Evolutionary conservation across 2,797 vertebrate genomes (phyloP), one percentile per base, ranked within the genome.

Genomic region (Arrhamphus sclerolepis): DNA sequence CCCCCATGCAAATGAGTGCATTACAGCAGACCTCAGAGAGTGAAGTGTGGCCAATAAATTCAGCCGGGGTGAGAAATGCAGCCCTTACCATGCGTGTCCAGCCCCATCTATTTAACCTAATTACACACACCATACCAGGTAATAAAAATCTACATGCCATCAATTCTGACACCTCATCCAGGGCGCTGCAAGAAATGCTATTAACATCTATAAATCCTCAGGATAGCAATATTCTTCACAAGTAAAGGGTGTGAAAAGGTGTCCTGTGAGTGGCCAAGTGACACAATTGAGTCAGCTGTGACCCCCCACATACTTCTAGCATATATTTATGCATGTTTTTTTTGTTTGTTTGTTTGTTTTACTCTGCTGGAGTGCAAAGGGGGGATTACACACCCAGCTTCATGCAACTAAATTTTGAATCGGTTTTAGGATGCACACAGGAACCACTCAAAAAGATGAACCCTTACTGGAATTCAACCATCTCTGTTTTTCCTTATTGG

Each of bases 41-140:
- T 52, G 26, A 77, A 88, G 87, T 86, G 80, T 72, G 83, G 87
- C 89, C 86, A 91, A 91, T 92, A 93, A 93, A 93, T 92, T 89
- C 83, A 84, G 74, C 78, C 57, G 17, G 85, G 85, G 85, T 87
- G 83, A 90, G 86, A 87, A 89, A 91, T 87, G 81, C 86, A 89
- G 82, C 87, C 82, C 91, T 90, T 91, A 87, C 85, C 87, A 87
- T 84, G 87, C 84, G 78, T 86, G 88, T 84, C 86, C 90, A 89
- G 91, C 83, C 87, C 88, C 87, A 91, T 91, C 88, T 92, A 92
- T 92, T 93, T 91, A 92, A 89, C 86, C 90, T 92, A 92, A 93
- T 93, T 93, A 93, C 89, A 87, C 90, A 89, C 87, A 91, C 86
- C 84, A 89, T 86, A 89, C 83, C 87, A 90, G 84, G 89, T 92